Base-by-base conservation (phyloP, 2,888 invertebrate genomes). In the Clanis bilineata region DNA sequence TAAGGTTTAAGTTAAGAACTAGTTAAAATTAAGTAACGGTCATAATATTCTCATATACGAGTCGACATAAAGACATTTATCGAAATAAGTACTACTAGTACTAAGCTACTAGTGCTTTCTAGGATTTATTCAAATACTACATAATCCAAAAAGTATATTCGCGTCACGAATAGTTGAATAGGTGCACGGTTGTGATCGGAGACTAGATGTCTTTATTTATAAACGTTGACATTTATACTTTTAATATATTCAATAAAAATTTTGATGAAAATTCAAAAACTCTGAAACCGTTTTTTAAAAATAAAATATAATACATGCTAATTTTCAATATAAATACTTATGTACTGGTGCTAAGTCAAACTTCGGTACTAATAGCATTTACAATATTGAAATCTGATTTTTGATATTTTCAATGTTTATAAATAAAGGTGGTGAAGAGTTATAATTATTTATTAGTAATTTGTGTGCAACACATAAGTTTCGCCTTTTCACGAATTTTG, bases 161-260 rank as follows among this genome's bases (percentile, higher is more conserved):
- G 65, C 61, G 68, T 67, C 67, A 72, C 65, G 64, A 63, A 70
- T 59, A 62, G 63, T 62, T 63, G 63, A 62, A 57, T 70, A 66
- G 65, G 23, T 63, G 75, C 74, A 76, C 77, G 77, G 73, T 80
- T 80, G 76, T 77, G 74, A 79, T 65, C 58, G 58, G 66, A 63
- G 60, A 57, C 66, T 44, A 59, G 43, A 32, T 61, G 45, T 28
- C 55, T 66, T 64, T 66, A 67, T 69, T 69, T 69, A 68, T 71
- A 65, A 70, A 70, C 70, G 66, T 69, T 66, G 62, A 56, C 58
- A 25, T 47, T 25, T 3, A 15, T 28, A 28, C 15, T n/a, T n/a
- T 41, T 41, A 9, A 7, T 18, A 18, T 36, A 10, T 12, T 36
- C 36, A 10, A 7, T 12, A 36, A 1, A 36, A 25, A 36, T 36